These are phyloP conservation scores for Paradisaea rubra DNA, from an alignment of 2,113 vertebrate species.

Conservation along the genomic window DNA sequence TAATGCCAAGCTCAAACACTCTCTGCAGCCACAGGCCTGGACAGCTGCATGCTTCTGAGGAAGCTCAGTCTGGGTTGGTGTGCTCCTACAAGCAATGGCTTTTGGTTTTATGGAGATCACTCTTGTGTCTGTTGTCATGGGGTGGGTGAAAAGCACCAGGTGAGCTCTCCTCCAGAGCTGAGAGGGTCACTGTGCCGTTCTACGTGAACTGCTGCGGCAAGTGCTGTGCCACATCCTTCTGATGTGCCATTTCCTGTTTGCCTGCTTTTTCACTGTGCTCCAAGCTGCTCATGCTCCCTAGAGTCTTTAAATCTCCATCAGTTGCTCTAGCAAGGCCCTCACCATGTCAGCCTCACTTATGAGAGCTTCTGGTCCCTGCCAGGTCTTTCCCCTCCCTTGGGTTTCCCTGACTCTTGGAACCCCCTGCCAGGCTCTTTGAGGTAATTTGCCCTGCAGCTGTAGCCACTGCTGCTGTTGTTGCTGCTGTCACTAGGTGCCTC, in stretches of 20 bases:
- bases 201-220: background rate
- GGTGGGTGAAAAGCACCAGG: background rate
- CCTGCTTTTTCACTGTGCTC: background rate
- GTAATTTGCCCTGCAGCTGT: background rate
- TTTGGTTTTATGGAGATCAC: background rate
- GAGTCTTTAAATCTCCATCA: fast-evolving
- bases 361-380: background rate
- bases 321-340: background rate
- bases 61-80: fast-evolving
- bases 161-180: background rate
- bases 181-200: background rate
- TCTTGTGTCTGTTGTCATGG: background rate
- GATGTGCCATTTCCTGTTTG: background rate
- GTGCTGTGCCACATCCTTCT: background rate
- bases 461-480: background rate
- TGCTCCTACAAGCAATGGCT: background rate
- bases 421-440: background rate
- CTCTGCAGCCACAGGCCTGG: background rate
- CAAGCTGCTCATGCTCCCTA: background rate
- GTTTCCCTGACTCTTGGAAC: background rate
- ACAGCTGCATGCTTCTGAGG: background rate
- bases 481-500: background rate
- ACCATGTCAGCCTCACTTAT: no score
- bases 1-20: background rate
- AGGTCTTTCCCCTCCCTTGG: background rate